These are phyloP conservation scores for Drosophila infuscata DNA, from an alignment of 2,888 invertebrate species.

Conservation along the genomic window DNA sequence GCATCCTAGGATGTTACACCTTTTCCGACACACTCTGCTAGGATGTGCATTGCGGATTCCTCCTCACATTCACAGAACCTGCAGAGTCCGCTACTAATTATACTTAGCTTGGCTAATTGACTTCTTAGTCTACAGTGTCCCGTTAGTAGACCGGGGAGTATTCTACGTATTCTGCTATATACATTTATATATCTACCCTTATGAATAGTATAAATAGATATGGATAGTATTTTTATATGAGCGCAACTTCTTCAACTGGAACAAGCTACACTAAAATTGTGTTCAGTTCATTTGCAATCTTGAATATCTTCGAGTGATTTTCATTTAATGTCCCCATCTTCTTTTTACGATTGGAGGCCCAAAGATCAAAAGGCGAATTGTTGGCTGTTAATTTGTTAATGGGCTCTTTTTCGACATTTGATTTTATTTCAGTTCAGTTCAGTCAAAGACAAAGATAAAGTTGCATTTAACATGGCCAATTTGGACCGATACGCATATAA, in stretches of 20 bases:
- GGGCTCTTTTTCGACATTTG: constrained; percentile 19
- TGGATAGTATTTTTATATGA: no score
- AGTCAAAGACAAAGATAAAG: constrained; percentile 24
- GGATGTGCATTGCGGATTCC: no score
- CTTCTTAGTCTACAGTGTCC: no score
- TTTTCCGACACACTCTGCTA: no score
- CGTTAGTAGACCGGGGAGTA: no score
- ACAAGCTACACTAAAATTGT: constrained; percentile 6
- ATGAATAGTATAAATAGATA: background rate
- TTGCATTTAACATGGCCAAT: constrained; percentile 37
- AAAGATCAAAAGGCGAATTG: constrained; percentile 44
- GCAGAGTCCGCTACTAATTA: no score
- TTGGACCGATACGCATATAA: constrained; percentile 3
- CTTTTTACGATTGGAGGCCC: constrained; percentile 22
- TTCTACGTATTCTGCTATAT: no score
- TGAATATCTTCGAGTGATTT: background rate
- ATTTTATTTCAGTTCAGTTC: constrained; percentile 34
- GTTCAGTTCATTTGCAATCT: constrained; percentile 26
- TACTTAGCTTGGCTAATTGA: no score
- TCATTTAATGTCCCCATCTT: constrained; percentile 30
- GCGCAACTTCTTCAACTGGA: background rate
- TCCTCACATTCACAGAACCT: no score
- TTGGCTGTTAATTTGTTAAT: constrained; percentile 42
- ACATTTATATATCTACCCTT: background rate
- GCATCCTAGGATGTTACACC: no score